Evolutionary conservation across 2,113 vertebrate genomes (phyloP), one percentile per base, ranked within the genome.

Genomic region (Seriola quinqueradiata): DNA sequence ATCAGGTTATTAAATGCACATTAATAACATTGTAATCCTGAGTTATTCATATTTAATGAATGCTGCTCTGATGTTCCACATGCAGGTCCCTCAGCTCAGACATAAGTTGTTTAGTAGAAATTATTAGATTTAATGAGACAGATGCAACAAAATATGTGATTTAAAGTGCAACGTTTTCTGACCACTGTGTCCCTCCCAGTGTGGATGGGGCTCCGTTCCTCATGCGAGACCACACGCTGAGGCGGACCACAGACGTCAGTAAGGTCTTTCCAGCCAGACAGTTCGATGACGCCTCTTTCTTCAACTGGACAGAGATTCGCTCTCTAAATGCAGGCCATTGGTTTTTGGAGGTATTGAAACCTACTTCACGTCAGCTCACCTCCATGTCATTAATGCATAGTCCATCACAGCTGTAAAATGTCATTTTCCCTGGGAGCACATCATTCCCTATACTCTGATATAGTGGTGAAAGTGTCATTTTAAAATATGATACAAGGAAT

Each of bases 281-380:
- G 77, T 75, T 84, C 0, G 86, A 96, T 0, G 97, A 97, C 0
- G 95, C 96, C 66, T 95, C 97, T 65, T 95, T 96, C 93, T 96
- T 99, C 93, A 99, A 98, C 96, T 99, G 98, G 98, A 97, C 98
- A 0, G 93, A 97, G 89, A 93, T 99, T 6, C 95, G 97, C 68
- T 94, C 92, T 76, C 96, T 99, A 9, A 99, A 98, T 0, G 97
- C 98, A 0, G 98, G 98, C 4, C 94, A 95, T 64, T 99, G 98
- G 98, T 99, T 99, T 92, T 89, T 99, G 52, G 93, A 94, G 97
- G 98, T 99, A 92, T 0, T n/a, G 38, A 8, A 48, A 64, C 54
- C 48, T 50, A 54, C 4, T 46, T 66, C 9, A 54, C 5, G 8
- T 57, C 9, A 54, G 4, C 12, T 57, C 23, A 67, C 14, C 16